Evolutionary conservation across 2,113 vertebrate genomes (phyloP).

Genomic region (Oophaga pumilio): DNA sequence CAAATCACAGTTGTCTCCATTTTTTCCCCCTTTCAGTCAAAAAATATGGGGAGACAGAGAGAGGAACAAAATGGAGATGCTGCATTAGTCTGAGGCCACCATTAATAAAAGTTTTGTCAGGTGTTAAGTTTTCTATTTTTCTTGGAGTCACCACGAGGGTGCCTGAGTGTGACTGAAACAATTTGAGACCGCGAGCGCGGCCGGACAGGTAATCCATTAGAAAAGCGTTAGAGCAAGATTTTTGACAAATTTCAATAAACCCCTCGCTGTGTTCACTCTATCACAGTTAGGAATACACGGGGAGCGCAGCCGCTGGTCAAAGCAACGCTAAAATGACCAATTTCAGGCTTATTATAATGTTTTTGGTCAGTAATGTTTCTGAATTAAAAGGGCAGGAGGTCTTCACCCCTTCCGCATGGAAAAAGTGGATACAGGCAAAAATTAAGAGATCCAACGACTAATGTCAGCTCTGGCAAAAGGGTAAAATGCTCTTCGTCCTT

Average conservation of each 20-base stretch:
- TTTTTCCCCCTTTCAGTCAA: not conserved
- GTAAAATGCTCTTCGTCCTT: not conserved
- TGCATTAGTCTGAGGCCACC: not conserved
- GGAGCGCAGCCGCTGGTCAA: not conserved
- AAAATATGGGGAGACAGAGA: not conserved
- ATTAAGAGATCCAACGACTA: not conserved
- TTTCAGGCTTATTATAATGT: not conserved
- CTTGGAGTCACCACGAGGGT: constrained; percentile 16
- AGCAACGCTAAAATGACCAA: not conserved
- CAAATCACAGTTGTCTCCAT: constrained; percentile 25
- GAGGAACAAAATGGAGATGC: not conserved
- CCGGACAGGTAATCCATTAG: constrained; percentile 42
- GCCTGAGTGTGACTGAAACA: constrained; percentile 46
- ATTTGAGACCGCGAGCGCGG: constrained; percentile 28
- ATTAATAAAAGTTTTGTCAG: constrained; percentile 44
- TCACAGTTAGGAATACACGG: not conserved
- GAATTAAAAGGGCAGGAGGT: not conserved
- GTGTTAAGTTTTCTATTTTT: constrained; percentile 37
- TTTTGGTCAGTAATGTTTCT: not conserved
- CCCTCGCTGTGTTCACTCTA: constrained; percentile 41
- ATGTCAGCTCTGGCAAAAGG: not conserved
- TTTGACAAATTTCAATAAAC: constrained; percentile 52
- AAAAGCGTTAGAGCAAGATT: constrained; percentile 45
- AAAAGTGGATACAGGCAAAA: not conserved
- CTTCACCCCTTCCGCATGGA: not conserved